Percentiles rank a stretch among this genome's conserved stretches.
Evolutionary conservation across 2,113 vertebrate species (phyloP).

Genomic region (Thymallus thymallus): DNA sequence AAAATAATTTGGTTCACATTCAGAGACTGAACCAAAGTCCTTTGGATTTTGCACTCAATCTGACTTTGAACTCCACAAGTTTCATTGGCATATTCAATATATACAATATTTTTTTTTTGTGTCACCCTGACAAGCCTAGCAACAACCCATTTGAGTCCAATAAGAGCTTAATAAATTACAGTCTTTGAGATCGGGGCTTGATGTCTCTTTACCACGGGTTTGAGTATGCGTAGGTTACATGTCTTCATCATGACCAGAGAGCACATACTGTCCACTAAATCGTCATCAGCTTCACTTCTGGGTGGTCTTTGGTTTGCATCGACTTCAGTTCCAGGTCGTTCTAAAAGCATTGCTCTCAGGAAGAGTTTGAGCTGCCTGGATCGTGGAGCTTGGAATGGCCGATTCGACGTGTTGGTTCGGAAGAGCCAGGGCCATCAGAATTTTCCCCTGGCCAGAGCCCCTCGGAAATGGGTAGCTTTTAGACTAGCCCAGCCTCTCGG

Average conservation of each 20-base stretch:
- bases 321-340: slow-evolving; percentile 49
- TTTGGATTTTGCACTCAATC: slow-evolving; percentile 39
- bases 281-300: slow-evolving; percentile 45
- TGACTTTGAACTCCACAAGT: slow-evolving; percentile 39
- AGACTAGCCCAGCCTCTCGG: slow-evolving; percentile 84
- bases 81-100: slow-evolving; percentile 37
- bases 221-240: background rate
- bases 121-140: slow-evolving; percentile 11
- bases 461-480: slow-evolving; percentile 33
- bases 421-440: slow-evolving; percentile 34
- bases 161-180: slow-evolving; percentile 38
- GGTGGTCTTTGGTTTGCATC: slow-evolving; percentile 30
- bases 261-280: slow-evolving; percentile 16
- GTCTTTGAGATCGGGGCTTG: slow-evolving; percentile 34
- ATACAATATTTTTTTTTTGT: slow-evolving; percentile 35
- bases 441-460: background rate
- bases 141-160: slow-evolving; percentile 23
- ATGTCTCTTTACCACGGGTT: slow-evolving; percentile 36
- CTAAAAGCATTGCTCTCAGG: slow-evolving; percentile 49
- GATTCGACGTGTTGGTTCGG: slow-evolving; percentile 23
- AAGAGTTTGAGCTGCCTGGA: slow-evolving; percentile 53
- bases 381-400: slow-evolving; percentile 48
- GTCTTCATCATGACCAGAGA: slow-evolving; percentile 20
- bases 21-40: slow-evolving; percentile 55
- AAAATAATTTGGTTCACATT: slow-evolving; percentile 53